Base-by-base conservation (phyloP, 2,797 vertebrate species). In the Tapirus indicus region DNA sequence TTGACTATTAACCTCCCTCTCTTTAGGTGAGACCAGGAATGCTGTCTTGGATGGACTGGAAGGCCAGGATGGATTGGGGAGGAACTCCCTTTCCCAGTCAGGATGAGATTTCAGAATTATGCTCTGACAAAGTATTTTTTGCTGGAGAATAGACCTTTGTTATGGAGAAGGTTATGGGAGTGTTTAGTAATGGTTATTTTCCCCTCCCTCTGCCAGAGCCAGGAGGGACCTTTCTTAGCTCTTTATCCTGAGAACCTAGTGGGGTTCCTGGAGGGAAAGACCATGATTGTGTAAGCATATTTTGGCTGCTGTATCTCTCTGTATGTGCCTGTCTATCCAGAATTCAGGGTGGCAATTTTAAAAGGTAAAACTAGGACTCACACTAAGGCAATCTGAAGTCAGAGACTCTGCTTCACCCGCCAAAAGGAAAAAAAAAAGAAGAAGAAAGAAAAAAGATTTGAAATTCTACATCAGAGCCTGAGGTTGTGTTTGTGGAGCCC, bases 321-420 rank as follows among this genome's bases (percentile, higher is more conserved):
- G 35, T 14, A 79, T 27, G 14, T 75, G 78, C n/a, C 72, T 41
- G 25, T 89, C n/a, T 78, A 64, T 66, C 72, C 72, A 78, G 74
- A 89, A 66, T 52, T 52, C n/a, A 89, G 60, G 49, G 72, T 38
- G 47, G 44, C n/a, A 66, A 29, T 78, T 74, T 72, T 88, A 66
- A 87, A 91, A 88, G 10, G 21, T 23, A 82, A 94, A 88, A 79
- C 21, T 38, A 92, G n/a, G 29, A 93, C 60, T 90, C 69, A 91
- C 8, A 75, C 54, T 75, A 35, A 83, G 54, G 23, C 18, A n/a
- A 62, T 27, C 54, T 91, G 41, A 71, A 89, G 38, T 13, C 56
- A 88, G 52, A 75, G 56, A 54, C 8, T 83, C 21, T 47, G 60
- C 10, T 72, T 21, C 41, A 68, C 35, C 25, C 25, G 12, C 2